Percentiles rank a stretch among this genome's conserved stretches.
These are phyloP conservation scores for Tetanocera ferruginea DNA, from an alignment of 2,888 invertebrate species.

Conservation along the genomic window DNA sequence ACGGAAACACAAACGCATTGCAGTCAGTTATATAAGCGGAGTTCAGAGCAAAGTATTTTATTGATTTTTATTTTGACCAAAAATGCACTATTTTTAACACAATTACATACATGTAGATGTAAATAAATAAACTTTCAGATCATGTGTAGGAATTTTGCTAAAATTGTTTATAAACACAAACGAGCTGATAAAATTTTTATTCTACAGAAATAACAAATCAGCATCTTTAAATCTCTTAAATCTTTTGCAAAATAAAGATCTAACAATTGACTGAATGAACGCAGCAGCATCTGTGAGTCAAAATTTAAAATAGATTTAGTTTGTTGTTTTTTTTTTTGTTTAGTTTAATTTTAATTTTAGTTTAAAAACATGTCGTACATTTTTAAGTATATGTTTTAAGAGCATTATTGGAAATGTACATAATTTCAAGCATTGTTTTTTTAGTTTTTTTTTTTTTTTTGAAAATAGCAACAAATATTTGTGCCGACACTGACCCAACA, in stretches of 20 bases:
- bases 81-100: neutral
- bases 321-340: neutral
- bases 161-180: slow-evolving; percentile 1
- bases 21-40: slow-evolving; percentile 18
- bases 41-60: slow-evolving; percentile 21
- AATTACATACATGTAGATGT: neutral
- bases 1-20: neutral
- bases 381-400: too few species aligned
- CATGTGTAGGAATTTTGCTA: neutral
- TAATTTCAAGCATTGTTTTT: slow-evolving; percentile 38
- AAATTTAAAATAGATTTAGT: neutral
- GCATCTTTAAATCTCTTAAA: neutral
- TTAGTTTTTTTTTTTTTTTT: slow-evolving; percentile 13
- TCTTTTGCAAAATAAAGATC: too few species aligned
- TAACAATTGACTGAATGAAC: too few species aligned
- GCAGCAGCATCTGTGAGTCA: neutral
- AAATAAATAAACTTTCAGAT: neutral
- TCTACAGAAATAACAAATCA: neutral
- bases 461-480: neutral
- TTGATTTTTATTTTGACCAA: slow-evolving; percentile 20
- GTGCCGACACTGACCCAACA: neutral
- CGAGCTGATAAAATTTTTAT: neutral
- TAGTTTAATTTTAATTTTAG: neutral
- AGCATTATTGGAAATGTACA: neutral
- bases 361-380: neutral